Evolutionary conservation across 1,140 invertebrate genomes (phyloP).

Genomic region (Protaetia brevitarsis): DNA sequence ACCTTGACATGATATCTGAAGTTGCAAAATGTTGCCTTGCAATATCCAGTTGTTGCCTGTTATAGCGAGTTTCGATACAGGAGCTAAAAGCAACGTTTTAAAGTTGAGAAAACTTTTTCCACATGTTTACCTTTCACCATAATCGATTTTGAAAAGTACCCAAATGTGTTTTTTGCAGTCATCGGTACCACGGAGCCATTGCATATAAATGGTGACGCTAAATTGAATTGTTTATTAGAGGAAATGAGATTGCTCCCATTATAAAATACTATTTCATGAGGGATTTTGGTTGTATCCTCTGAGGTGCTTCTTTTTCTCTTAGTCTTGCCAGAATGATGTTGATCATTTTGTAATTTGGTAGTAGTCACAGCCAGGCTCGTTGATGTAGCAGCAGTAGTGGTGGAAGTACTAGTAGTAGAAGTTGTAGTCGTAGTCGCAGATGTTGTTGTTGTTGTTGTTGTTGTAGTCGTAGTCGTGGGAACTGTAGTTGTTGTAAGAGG

Average conservation of each 20-base stretch:
- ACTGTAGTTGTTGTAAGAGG: constrained; percentile 59
- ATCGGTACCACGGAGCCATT: constrained; percentile 58
- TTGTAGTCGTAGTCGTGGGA: constrained; percentile 56
- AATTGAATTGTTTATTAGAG: constrained; percentile 31
- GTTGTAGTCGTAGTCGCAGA: constrained; percentile 39
- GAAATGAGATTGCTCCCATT: constrained; percentile 26
- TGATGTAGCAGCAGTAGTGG: constrained; percentile 27
- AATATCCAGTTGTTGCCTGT: constrained; percentile 75
- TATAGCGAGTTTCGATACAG: constrained; percentile 62
- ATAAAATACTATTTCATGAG: constrained; percentile 31
- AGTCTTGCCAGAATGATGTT: background rate
- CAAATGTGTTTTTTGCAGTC: constrained; percentile 65
- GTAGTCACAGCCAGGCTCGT: constrained; percentile 28
- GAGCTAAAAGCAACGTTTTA: constrained; percentile 54
- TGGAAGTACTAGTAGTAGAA: constrained; percentile 34
- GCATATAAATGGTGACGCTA: constrained; percentile 56
- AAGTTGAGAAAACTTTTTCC: background rate
- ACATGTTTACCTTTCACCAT: constrained; percentile 58
- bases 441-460: constrained; percentile 42
- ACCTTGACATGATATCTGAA: constrained; percentile 69
- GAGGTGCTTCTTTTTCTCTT: background rate
- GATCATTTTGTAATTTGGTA: constrained; percentile 30
- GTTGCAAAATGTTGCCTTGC: constrained; percentile 69
- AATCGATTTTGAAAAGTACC: constrained; percentile 60
- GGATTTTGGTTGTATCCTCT: background rate